phyloP scores from a whole-genome alignment of 2,888 invertebrate genomes.

The Lycaena phlaeas region DNA sequence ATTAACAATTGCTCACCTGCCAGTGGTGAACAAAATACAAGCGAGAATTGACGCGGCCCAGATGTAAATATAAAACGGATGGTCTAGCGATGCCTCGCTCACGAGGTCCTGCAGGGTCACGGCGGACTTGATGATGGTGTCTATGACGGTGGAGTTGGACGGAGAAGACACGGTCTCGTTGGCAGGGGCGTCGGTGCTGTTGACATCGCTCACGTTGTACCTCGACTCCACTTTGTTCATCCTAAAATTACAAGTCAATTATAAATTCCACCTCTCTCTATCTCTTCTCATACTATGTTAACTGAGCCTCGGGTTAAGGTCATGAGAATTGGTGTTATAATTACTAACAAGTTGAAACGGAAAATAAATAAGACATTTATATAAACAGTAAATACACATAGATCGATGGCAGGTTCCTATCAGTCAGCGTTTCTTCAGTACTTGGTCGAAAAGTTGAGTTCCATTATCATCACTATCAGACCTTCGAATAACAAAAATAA shows the following conservation, averaged over 20 bases:
- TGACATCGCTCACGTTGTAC: neutral
- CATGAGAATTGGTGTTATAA: too few relatives aligned
- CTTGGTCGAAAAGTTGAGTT: too few relatives aligned
- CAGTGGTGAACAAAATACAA: constrained; percentile 75
- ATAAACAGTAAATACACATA: too few relatives aligned
- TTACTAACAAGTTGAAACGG: too few relatives aligned
- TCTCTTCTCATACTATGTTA: too few relatives aligned
- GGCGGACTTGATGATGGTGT: constrained; percentile 38
- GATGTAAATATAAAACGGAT: constrained; percentile 62
- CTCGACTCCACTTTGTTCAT: constrained; percentile 50
- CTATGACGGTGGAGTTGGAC: constrained; percentile 37
- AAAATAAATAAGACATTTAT: too few relatives aligned
- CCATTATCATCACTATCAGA: too few relatives aligned
- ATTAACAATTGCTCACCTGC: constrained; percentile 48
- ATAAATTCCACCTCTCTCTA: too few relatives aligned
- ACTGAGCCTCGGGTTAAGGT: too few relatives aligned
- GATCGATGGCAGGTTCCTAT: too few relatives aligned
- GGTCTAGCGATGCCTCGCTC: constrained; percentile 30
- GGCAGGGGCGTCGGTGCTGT: neutral
- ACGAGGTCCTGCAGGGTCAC: constrained; percentile 36
- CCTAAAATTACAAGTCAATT: constrained; percentile 41
- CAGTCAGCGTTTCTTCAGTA: too few relatives aligned
- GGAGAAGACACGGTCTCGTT: constrained; percentile 7
- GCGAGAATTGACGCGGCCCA: constrained; percentile 74
- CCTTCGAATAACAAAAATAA: neutral